Percentiles rank a stretch among this genome's conserved stretches.
phyloP scores from a whole-genome alignment of 1,140 invertebrate genomes.

The Drosophila simulans region DNA sequence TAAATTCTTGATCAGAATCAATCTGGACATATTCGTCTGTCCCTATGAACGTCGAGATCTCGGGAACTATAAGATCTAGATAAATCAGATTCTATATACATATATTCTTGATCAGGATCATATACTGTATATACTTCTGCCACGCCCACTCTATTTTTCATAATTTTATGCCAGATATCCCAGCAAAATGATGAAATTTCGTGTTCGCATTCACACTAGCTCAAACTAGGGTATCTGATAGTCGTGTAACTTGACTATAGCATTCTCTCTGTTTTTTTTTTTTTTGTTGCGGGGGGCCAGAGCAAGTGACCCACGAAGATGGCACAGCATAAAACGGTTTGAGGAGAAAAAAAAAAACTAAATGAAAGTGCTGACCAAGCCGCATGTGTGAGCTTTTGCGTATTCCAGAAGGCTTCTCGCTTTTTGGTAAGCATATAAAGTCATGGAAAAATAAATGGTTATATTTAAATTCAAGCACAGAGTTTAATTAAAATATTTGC shows the following conservation, averaged over 20 bases:
- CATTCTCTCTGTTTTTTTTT: no score
- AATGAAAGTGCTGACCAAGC: conserved; percentile 30
- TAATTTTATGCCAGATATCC: neutral
- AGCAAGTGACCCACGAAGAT: conserved; percentile 33
- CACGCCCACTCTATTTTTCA: neutral
- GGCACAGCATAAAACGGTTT: conserved; percentile 11
- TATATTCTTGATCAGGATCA: no score
- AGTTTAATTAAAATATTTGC: neutral
- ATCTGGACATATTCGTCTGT: no score
- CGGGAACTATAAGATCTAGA: no score
- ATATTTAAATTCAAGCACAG: neutral
- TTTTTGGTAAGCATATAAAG: conserved; percentile 4
- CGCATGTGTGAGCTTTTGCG: conserved; percentile 8
- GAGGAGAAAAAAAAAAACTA: conserved; percentile 19
- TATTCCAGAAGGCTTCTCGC: neutral
- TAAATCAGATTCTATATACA: no score
- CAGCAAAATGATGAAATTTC: no score
- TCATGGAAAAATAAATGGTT: neutral
- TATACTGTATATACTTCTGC: no score
- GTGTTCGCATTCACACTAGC: no score
- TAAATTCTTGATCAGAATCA: no score
- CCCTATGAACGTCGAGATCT: no score
- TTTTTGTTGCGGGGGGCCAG: neutral
- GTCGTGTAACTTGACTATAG: no score
- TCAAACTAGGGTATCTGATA: no score